A percentile compares a stretch with the other conserved stretches of the same genome.
Evolutionary conservation across 1,140 invertebrate species (phyloP).

Genomic region (Halesus radiatus): DNA sequence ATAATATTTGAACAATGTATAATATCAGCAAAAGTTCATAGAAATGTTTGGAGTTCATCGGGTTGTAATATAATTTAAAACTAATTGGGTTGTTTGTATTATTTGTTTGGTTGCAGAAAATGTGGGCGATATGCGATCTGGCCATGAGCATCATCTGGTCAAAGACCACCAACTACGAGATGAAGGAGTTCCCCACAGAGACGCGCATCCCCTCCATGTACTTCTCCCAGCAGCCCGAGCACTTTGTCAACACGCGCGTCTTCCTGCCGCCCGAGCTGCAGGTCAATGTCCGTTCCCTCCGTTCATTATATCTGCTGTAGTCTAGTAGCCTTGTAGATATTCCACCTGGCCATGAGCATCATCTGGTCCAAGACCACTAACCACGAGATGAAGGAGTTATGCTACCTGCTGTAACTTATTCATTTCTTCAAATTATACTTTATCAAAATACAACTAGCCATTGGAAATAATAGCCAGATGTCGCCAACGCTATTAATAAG

Average conservation of each 20-base stretch:
- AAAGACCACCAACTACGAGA: constrained; percentile 88
- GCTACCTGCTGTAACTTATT: too few species aligned
- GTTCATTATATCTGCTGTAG: not conserved
- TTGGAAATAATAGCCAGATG: too few species aligned
- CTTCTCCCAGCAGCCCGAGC: constrained; percentile 81
- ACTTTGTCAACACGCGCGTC: constrained; percentile 78
- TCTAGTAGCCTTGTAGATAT: constrained; percentile 71
- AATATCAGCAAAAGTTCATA: too few species aligned
- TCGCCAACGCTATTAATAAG: too few species aligned
- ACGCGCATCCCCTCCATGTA: constrained; percentile 89
- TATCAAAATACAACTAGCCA: too few species aligned
- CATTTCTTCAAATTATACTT: too few species aligned
- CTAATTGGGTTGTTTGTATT: not conserved
- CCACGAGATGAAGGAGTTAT: constrained; percentile 92
- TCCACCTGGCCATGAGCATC: constrained; percentile 92
- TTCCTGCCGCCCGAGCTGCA: constrained; percentile 80
- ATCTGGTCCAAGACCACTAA: constrained; percentile 88
- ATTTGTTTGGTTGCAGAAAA: constrained; percentile 79
- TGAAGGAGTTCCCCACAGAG: constrained; percentile 90
- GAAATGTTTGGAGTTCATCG: too few species aligned
- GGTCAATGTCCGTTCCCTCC: constrained; percentile 59
- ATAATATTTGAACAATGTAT: too few species aligned
- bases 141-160: constrained; percentile 90
- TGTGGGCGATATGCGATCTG: constrained; percentile 96
- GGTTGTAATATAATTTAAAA: too few species aligned